Evolutionary conservation across 2,888 invertebrate genomes (phyloP).

Genomic region (Norana najaformis): DNA sequence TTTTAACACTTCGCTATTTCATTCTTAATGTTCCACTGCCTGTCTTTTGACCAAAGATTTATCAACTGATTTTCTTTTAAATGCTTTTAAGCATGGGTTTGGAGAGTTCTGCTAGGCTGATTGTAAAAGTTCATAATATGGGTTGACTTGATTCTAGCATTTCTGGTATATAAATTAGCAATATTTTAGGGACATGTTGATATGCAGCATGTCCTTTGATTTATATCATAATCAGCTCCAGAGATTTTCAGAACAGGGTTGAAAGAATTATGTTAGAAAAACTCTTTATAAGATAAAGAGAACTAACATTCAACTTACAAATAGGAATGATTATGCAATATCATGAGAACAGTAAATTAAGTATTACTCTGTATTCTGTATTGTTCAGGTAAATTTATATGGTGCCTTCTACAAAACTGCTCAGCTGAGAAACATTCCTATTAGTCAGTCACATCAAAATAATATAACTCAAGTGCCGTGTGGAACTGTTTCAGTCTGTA

Average conservation of each 20-base stretch:
- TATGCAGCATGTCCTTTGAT: neutral
- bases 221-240: neutral
- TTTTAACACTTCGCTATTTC: neutral
- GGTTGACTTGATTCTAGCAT: neutral
- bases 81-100: too few relatives aligned
- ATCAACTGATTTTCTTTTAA: neutral
- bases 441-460: slow-evolving; percentile 1
- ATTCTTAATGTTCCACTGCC: neutral
- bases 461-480: too few relatives aligned
- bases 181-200: too few relatives aligned
- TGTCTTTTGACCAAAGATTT: neutral
- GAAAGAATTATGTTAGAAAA: neutral
- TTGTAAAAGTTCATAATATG: too few relatives aligned
- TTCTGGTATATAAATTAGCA: neutral
- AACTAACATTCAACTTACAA: neutral
- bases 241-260: neutral
- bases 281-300: neutral
- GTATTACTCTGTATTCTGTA: too few relatives aligned
- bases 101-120: too few relatives aligned
- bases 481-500: neutral
- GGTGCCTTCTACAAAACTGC: neutral
- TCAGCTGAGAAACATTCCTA: neutral
- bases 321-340: too few relatives aligned
- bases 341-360: neutral
- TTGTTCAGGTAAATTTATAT: neutral